Evolutionary conservation across 2,888 invertebrate species (phyloP).

Genomic region (Aporophyla nigra): DNA sequence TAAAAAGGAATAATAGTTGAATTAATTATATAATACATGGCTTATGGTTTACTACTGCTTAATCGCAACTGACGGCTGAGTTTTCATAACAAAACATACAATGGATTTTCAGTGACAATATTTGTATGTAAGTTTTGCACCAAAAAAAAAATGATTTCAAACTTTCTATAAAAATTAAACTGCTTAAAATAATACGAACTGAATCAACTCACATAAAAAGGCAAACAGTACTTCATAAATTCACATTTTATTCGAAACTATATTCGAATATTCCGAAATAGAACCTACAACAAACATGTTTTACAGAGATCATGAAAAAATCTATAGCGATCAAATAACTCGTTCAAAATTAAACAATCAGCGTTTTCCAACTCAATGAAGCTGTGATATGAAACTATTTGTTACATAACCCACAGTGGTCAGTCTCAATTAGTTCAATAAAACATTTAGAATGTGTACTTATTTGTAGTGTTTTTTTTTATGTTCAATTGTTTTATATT

Average conservation of each 20-base stretch:
- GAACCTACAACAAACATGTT: too few relatives aligned
- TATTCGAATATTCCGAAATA: too few relatives aligned
- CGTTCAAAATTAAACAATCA: not conserved
- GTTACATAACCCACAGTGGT: not conserved
- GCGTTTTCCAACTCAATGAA: not conserved
- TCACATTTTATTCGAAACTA: too few relatives aligned
- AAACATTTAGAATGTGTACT: too few relatives aligned
- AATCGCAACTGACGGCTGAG: not conserved
- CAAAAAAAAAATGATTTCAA: not conserved
- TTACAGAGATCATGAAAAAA: conserved; percentile 2
- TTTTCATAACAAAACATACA: not conserved
- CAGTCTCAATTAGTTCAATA: not conserved
- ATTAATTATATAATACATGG: too few relatives aligned
- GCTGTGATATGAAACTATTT: not conserved
- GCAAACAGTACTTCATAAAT: too few relatives aligned
- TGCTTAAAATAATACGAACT: not conserved
- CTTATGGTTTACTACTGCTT: too few relatives aligned
- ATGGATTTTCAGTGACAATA: too few relatives aligned
- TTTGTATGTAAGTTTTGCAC: too few relatives aligned
- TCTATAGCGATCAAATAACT: conserved; percentile 6
- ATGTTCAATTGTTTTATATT: not conserved
- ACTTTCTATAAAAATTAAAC: not conserved
- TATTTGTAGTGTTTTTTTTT: too few relatives aligned
- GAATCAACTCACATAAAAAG: not conserved
- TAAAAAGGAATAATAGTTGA: too few relatives aligned